Evolutionary conservation across 2,888 invertebrate genomes (phyloP), one percentile per base, ranked within the genome.

Genomic region (Myopa testacea): DNA sequence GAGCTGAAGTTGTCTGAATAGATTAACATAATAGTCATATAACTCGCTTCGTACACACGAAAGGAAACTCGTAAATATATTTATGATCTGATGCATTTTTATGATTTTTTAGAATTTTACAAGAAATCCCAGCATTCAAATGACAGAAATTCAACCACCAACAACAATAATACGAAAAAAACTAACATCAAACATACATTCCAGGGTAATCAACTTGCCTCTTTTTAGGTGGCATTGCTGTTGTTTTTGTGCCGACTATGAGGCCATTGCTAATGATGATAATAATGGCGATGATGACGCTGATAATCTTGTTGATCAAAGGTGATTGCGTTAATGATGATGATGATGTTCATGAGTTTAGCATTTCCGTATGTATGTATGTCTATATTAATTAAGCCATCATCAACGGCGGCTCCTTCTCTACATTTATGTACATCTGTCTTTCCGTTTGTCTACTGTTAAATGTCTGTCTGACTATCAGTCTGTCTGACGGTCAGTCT

Each of bases 351-450:
- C 16, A 73, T 73, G 74, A 74, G 45, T 81, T 81, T 82, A 83
- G 82, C 85, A 86, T 82, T 84, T 84, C 81, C 80, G 80, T 81
- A 76, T 81, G 76, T 81, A 76, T 81, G 76, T 75, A 68, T 75
- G 75, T 84, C 85, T 81, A 83, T 82, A 81, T 85, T 85, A 85
- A 85, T 85, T 84, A 84, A 85, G 85, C 81, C 84, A 85, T 85
- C 74, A 79, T 69, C 65, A 58, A 16, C 71, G 78, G 65, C 71
- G 50, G 62, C 73, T 26, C 52, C 50, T n/a, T 45, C 38, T 40
- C 38, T 68, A 37, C 8, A 6, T 40, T 7, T n/a, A 8, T 70
- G 52, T 69, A 8, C 52, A 50, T 70, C 70, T 52, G 52, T 34
- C 10, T 52, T 12, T 52, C 52, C 52, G 50, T 52, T 34, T 67